Percentiles rank a stretch among this genome's conserved stretches.
Evolutionary conservation across 2,113 vertebrate genomes (phyloP).

Genomic region (Ammospiza nelsoni): DNA sequence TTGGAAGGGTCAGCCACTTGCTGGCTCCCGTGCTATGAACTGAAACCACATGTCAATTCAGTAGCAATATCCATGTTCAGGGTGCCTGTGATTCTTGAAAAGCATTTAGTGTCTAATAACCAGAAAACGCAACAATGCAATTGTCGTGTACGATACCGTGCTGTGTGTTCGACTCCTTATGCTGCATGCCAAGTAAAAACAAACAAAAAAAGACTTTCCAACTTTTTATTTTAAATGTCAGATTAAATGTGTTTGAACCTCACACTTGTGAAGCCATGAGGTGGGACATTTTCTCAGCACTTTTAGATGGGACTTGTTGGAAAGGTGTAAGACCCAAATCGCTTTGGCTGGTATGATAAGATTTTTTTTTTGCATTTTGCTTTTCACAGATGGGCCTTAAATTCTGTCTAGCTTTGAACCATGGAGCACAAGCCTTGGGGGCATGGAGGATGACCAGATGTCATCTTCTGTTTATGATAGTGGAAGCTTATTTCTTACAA

Average conservation of each 20-base stretch:
- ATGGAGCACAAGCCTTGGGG: slow-evolving; percentile 65
- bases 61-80: slow-evolving; percentile 74
- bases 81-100: slow-evolving; percentile 72
- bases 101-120: slow-evolving; percentile 69
- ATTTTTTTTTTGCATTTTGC: slow-evolving; percentile 23
- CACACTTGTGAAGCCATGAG: slow-evolving; percentile 64
- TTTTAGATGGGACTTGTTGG: slow-evolving; percentile 46
- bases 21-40: slow-evolving; percentile 21
- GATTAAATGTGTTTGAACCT: slow-evolving; percentile 58
- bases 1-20: slow-evolving; percentile 15
- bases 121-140: slow-evolving; percentile 70
- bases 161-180: slow-evolving; percentile 55
- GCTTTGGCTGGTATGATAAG: slow-evolving; percentile 56
- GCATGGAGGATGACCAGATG: slow-evolving; percentile 35
- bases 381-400: slow-evolving; percentile 68
- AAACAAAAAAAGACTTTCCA: slow-evolving; percentile 22
- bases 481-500: slow-evolving; percentile 50
- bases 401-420: slow-evolving; percentile 66
- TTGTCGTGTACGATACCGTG: slow-evolving; percentile 40
- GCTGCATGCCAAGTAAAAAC: slow-evolving; percentile 67
- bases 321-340: slow-evolving; percentile 48
- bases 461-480: slow-evolving; percentile 25
- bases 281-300: slow-evolving; percentile 62
- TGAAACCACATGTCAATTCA: slow-evolving; percentile 55
- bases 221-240: slow-evolving; percentile 36